phyloP scores from a whole-genome alignment of 2,888 invertebrate genomes.

The Chaetogeoica ovagalla region DNA sequence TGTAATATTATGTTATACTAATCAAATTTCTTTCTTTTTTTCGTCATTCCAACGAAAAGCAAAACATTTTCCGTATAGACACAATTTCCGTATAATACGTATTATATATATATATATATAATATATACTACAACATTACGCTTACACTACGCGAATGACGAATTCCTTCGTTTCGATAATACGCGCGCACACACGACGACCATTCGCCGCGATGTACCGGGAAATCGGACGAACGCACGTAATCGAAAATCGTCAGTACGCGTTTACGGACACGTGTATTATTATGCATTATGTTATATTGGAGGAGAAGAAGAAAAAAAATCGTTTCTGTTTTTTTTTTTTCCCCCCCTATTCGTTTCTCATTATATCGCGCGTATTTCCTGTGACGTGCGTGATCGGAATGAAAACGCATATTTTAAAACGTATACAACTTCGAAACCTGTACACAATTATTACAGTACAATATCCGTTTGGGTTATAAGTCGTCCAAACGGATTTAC shows the following conservation, averaged over 20 bases:
- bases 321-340: neutral
- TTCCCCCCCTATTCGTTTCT: too few species aligned
- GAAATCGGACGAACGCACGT: constrained; percentile 31
- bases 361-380: constrained; percentile 4
- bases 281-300: too few species aligned
- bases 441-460: neutral
- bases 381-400: constrained; percentile 47
- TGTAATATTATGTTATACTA: too few species aligned
- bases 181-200: neutral
- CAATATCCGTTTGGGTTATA: constrained; percentile 35
- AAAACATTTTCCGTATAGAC: too few species aligned
- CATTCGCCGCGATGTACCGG: constrained; percentile 7
- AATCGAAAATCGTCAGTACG: constrained; percentile 3
- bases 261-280: too few species aligned
- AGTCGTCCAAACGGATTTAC: constrained; percentile 21
- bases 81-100: too few species aligned
- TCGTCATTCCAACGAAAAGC: too few species aligned
- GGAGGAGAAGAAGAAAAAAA: neutral
- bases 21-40: too few species aligned
- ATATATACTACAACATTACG: neutral
- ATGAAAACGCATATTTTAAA: constrained; percentile 28
- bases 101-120: too few species aligned
- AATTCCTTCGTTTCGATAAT: constrained; percentile 16
- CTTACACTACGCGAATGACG: constrained; percentile 3
- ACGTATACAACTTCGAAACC: neutral